Base-by-base conservation (phyloP, 1,140 invertebrate genomes). In the Bactericera cockerelli region DNA sequence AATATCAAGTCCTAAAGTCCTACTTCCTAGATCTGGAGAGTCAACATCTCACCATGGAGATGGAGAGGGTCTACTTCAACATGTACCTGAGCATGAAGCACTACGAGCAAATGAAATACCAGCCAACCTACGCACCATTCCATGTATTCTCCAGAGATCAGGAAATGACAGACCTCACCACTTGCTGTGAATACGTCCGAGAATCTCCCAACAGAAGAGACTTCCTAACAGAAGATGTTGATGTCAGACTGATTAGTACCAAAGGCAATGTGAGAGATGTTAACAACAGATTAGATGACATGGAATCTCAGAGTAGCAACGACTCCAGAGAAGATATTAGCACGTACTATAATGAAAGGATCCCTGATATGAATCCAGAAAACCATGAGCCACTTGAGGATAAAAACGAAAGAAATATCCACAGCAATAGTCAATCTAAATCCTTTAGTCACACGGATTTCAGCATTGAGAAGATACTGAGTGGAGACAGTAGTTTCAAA, bases 11-110 rank as follows among this genome's bases (percentile, higher is more conserved):
- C n/a, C n/a, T n/a, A n/a, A n/a, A n/a, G n/a, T n/a, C n/a, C n/a
- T n/a, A n/a, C n/a, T n/a, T n/a, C n/a, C n/a, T n/a, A n/a, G n/a
- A n/a, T n/a, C n/a, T n/a, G n/a, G n/a, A n/a, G n/a, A n/a, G n/a
- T n/a, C n/a, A n/a, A n/a, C n/a, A n/a, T n/a, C n/a, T n/a, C n/a
- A n/a, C n/a, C n/a, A n/a, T n/a, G n/a, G n/a, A n/a, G 22, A 49
- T 49, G 42, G 42, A 49, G 8, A 49, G n/a, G n/a, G 8, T 49
- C 4, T 49, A 49, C 22, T 49, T 49, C n/a, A 49, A 22, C 22
- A 49, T 49, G 42, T 49, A 49, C 42, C 42, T 49, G 22, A 49
- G 3, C n/a, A 16, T 49, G n/a, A 49, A 49, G 22, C 42, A 49
- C 22, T 49, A 19, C 19, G 42, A 49, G 19, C 42, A 19, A 16